Evolutionary conservation across 2,797 vertebrate genomes (phyloP), one percentile per base, ranked within the genome.

Genomic region (Pantherophis alleghaniensis): DNA sequence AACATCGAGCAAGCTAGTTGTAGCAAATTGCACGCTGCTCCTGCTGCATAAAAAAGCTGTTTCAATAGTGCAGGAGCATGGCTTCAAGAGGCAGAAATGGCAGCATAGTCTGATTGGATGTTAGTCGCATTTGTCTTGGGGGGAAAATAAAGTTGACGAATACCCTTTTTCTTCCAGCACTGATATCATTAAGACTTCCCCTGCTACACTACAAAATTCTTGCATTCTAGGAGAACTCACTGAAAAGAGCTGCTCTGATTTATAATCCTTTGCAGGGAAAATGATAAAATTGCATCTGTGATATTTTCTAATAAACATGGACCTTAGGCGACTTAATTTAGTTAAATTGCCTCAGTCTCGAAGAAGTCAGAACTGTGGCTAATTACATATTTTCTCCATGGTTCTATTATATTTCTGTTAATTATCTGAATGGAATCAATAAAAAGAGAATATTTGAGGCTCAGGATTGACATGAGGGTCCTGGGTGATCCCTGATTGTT

Each of bases 21-120:
- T 93, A 61, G 93, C 93, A 92, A 74, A 95, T 92, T 93, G 53
- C 92, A 94, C 94, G 93, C 96, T 97, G 94, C 96, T 97, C 96
- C 96, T 97, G 97, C 97, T 96, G 92, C 1, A 24, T 87, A 94
- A 79, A 94, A 96, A 97, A 94, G 93, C 93, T 96, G 91, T 96
- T 97, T 96, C 90, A 90, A 91, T 96, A 94, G 91, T 89, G 66
- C 94, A 90, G 86, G 95, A 53, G 28, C 5, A 60, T 97, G 94
- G 91, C 94, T 96, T 95, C 96, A 94, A 94, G 95, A 93, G 93
- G 95, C 92, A 60, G 94, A 94, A 97, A 96, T 97, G 96, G 96
- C 37, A 83, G 37, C 42, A 24, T 24, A 94, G 92, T 55, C 55
- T 91, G 96, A 95, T 92, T 95, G 88, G 91, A 57, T 88, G 86